Conservation (phyloP, 2,888 invertebrate genomes). For the Machimus atricapillus region DNA sequence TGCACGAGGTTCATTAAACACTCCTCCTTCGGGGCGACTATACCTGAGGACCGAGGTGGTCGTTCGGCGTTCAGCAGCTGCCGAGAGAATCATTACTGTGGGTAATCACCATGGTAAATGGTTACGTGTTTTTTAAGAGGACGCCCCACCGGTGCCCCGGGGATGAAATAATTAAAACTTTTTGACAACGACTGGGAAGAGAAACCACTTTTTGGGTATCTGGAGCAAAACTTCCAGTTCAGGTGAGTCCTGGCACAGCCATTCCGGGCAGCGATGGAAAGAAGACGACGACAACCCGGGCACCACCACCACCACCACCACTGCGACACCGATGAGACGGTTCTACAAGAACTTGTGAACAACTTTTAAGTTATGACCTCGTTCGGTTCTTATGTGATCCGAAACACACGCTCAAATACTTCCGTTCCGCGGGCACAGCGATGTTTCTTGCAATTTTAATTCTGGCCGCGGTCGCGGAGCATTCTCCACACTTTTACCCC, state of each 20-base stretch:
- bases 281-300: background rate
- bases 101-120: slow-evolving; percentile 30
- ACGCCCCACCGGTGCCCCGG: background rate
- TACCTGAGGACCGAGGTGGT: slow-evolving; percentile 1
- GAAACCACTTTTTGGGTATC: background rate
- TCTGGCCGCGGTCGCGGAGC: background rate
- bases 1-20: slow-evolving; percentile 5
- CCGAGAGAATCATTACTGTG: background rate
- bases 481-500: background rate
- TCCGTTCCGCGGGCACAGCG: background rate
- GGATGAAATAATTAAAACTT: slow-evolving; percentile 28
- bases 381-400: background rate
- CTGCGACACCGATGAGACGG: background rate
- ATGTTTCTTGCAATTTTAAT: background rate
- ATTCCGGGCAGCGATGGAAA: background rate
- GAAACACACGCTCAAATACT: background rate
- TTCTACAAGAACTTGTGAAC: background rate
- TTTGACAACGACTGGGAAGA: background rate
- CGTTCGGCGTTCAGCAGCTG: background rate
- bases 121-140: slow-evolving; percentile 8
- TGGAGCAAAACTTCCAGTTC: background rate
- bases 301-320: background rate
- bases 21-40: background rate
- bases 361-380: slow-evolving; percentile 13
- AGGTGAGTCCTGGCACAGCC: background rate